phyloP scores from a whole-genome alignment of 2,797 vertebrate genomes.

The Chloroceryle amazona region DNA sequence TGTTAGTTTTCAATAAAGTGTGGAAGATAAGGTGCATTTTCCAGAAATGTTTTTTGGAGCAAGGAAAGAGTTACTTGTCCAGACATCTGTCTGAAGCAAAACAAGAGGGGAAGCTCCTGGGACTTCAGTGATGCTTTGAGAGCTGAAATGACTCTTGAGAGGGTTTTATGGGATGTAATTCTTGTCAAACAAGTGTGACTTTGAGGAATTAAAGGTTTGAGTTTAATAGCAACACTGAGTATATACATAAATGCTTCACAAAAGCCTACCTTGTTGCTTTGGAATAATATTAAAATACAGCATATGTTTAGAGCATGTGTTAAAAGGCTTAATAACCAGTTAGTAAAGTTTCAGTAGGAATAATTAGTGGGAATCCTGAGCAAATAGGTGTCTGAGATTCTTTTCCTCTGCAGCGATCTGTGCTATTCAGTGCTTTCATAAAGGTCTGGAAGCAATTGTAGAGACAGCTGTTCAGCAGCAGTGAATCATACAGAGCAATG shows the following conservation, averaged over 20 bases:
- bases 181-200: neutral
- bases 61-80: neutral
- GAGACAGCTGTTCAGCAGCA: neutral
- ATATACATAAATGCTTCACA: neutral
- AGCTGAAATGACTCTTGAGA: neutral
- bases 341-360: neutral
- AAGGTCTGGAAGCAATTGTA: constrained; percentile 5
- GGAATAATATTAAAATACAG: neutral
- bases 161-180: neutral
- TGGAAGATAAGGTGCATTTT: neutral
- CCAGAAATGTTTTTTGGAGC: neutral
- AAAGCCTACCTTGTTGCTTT: neutral
- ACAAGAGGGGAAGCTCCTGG: neutral
- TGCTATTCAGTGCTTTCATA: neutral
- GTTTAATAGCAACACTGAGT: neutral
- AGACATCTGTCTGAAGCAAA: neutral
- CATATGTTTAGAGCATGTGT: neutral
- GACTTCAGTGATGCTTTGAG: neutral
- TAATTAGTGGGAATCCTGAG: neutral
- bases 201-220: neutral
- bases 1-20: neutral
- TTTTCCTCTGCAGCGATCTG: neutral
- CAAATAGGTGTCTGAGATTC: neutral
- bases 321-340: neutral
- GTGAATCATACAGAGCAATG: neutral